Evolutionary conservation across 2,888 invertebrate species (phyloP).

Genomic region (Crocallis elinguaria): DNA sequence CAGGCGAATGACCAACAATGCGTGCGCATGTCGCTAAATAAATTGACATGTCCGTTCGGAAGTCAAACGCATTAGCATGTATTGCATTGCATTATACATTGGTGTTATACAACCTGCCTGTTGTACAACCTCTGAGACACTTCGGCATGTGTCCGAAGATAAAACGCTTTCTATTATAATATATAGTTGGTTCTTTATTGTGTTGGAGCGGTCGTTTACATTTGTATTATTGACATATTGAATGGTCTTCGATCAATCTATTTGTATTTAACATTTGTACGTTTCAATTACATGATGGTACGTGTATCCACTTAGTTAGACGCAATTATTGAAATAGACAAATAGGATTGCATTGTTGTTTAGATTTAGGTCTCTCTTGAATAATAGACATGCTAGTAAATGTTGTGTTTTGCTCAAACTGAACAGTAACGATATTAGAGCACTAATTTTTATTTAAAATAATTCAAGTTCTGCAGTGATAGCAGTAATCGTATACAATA

Average conservation of each 20-base stretch:
- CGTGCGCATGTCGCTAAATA: conserved; percentile 45
- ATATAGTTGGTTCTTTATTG: conserved; percentile 7
- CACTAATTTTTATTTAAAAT: too few relatives aligned
- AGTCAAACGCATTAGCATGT: conserved; percentile 70
- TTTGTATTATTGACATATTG: conserved; percentile 17
- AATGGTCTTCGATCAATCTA: conserved; percentile 20
- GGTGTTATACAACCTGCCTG: conserved; percentile 63
- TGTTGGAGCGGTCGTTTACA: conserved; percentile 11
- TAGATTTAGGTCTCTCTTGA: too few relatives aligned
- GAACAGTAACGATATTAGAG: too few relatives aligned
- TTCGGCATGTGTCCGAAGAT: conserved; percentile 65
- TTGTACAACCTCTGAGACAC: conserved; percentile 66
- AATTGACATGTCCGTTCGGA: conserved; percentile 75
- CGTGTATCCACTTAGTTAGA: too few relatives aligned
- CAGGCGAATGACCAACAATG: conserved; percentile 24
- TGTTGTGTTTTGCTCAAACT: not conserved
- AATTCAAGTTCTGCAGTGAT: too few relatives aligned
- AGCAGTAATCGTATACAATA: too few relatives aligned
- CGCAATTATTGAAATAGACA: too few relatives aligned
- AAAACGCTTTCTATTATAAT: conserved; percentile 67
- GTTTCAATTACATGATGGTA: conserved; percentile 1
- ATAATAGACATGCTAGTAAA: not conserved
- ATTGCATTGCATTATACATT: conserved; percentile 51
- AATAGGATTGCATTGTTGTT: not conserved
- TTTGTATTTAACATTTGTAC: not conserved